A percentile compares a stretch with the other conserved stretches of the same genome.
Conservation (phyloP, 92 coral and sea anemone genomes). For the Palythoa caribaeorum region DNA sequence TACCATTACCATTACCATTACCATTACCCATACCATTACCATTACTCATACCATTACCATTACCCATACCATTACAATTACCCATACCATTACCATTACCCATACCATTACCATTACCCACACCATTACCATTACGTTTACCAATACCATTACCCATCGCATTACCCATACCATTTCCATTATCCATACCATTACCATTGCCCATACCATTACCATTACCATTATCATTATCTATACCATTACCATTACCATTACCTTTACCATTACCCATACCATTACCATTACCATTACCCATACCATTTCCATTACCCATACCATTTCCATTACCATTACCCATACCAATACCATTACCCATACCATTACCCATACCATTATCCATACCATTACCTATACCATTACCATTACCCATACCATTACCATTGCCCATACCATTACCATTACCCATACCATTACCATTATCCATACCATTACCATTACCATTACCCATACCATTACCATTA, state of each 20-base stretch:
- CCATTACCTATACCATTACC: neutral
- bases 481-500: neutral
- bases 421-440: neutral
- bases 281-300: neutral
- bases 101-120: neutral
- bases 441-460: neutral
- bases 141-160: neutral
- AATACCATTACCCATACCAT: neutral
- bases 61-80: neutral
- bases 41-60: no score
- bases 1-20: neutral
- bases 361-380: neutral
- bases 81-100: neutral
- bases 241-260: neutral
- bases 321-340: neutral
- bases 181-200: neutral
- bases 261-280: neutral
- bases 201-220: neutral
- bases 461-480: neutral
- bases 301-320: no score
- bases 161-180: neutral
- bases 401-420: neutral
- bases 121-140: neutral
- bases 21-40: neutral
- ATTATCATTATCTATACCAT: neutral